These are phyloP conservation scores for Pollenia angustigena DNA, from an alignment of 2,888 invertebrate species.

Conservation along the genomic window DNA sequence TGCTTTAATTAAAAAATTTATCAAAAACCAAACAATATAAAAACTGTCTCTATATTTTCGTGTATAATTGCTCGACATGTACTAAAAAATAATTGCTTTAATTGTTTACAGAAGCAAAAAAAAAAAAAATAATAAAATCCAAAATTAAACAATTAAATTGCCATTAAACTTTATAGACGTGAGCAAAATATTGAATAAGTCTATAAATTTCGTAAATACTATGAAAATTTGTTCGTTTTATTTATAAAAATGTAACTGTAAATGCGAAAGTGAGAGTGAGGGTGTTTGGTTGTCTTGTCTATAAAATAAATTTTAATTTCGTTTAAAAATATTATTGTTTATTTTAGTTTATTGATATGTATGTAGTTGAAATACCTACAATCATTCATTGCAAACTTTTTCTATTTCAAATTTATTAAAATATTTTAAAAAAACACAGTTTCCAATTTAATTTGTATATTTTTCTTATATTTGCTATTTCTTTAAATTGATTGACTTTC, in stretches of 20 bases:
- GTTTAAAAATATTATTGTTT: conserved; percentile 19
- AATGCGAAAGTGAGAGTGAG: background rate
- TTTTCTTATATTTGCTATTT: background rate
- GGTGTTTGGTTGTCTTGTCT: background rate
- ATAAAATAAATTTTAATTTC: conserved; percentile 26
- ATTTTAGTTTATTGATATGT: background rate
- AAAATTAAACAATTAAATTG: conserved; percentile 32
- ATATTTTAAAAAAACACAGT: background rate
- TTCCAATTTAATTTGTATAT: background rate
- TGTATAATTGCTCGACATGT: background rate
- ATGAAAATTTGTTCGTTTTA: background rate
- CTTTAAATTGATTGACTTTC: background rate
- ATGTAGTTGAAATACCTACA: too few relatives aligned
- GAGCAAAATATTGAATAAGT: conserved; percentile 34
- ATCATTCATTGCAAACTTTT: background rate
- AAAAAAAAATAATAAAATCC: background rate
- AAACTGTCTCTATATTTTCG: background rate
- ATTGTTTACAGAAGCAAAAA: conserved; percentile 13
- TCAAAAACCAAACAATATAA: background rate
- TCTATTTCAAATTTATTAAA: background rate
- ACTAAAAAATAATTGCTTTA: background rate
- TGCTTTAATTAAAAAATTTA: background rate
- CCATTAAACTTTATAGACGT: conserved; percentile 37
- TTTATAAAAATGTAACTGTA: background rate
- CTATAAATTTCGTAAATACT: background rate